A percentile compares a stretch with the other conserved stretches of the same genome.
phyloP scores from a whole-genome alignment of 2,888 invertebrate species.

The Mesochorus sp. region DNA sequence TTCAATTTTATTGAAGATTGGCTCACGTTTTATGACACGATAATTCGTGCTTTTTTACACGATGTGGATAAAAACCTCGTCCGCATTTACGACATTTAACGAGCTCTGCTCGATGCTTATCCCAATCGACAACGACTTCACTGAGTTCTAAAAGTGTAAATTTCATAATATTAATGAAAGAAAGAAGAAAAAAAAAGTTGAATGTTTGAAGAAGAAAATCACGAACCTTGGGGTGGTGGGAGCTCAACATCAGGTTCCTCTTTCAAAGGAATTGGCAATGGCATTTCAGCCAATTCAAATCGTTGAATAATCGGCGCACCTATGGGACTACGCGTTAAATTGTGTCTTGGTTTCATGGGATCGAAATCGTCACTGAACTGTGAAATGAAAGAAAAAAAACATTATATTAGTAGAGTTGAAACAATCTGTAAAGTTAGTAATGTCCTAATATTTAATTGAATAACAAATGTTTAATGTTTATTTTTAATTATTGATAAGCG shows the following conservation, averaged over 20 bases:
- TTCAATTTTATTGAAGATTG: neutral
- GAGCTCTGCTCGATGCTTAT: conserved; percentile 30
- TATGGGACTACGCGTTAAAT: conserved; percentile 47
- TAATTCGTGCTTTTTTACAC: conserved; percentile 42
- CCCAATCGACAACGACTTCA: conserved; percentile 35
- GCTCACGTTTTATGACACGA: conserved; percentile 15
- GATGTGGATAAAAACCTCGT: conserved; percentile 39
- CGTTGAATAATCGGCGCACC: neutral
- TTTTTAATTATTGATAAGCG: no score
- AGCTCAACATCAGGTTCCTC: conserved; percentile 20
- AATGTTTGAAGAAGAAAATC: neutral
- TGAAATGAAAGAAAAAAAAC: no score
- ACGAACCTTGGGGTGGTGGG: conserved; percentile 28
- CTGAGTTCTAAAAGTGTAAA: conserved; percentile 48
- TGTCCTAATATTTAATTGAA: no score
- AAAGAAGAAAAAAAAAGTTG: neutral
- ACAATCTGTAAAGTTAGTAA: no score
- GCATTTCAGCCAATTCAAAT: conserved; percentile 13
- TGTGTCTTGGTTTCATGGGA: conserved; percentile 51
- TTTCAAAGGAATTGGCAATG: conserved; percentile 11
- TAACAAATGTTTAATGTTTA: no score
- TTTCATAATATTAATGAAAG: neutral
- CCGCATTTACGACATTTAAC: conserved; percentile 35
- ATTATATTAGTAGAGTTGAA: no score
- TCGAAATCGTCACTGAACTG: conserved; percentile 7